A percentile compares a stretch with the other conserved stretches of the same genome.
Conservation (phyloP, 2,113 vertebrate genomes). For the Tonatia bakeri region DNA sequence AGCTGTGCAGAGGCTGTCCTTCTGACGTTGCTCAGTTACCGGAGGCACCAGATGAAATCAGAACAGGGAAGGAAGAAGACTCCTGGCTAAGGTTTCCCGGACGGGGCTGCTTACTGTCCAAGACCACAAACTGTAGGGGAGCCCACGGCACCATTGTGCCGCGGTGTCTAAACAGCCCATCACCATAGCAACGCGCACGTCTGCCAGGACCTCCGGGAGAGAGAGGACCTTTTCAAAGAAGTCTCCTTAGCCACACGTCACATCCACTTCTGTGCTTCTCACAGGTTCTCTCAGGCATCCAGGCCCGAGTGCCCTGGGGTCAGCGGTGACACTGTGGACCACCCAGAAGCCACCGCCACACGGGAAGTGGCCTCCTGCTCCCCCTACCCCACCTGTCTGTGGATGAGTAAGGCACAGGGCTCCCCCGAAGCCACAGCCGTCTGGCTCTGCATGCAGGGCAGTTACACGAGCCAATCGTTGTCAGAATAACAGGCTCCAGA, state of each 20-base stretch:
- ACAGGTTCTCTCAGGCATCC: background rate
- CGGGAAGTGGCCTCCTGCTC: background rate
- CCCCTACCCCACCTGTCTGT: background rate
- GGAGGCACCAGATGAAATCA: background rate
- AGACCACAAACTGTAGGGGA: background rate
- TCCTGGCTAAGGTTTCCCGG: background rate
- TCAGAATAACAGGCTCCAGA: background rate
- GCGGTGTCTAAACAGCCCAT: no score
- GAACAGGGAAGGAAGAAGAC: background rate
- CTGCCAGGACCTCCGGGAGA: background rate
- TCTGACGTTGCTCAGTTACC: background rate
- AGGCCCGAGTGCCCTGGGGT: background rate
- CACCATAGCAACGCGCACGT: background rate
- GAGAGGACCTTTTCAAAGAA: background rate
- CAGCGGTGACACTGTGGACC: background rate
- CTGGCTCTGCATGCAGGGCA: fast-evolving
- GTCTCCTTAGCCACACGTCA: background rate
- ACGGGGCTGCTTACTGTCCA: background rate
- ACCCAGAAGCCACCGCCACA: background rate
- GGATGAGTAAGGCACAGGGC: background rate
- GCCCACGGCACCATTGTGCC: background rate
- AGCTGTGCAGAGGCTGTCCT: background rate
- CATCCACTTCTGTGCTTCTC: background rate
- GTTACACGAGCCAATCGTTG: background rate
- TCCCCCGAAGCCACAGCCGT: background rate